Conservation (phyloP, 30 jellyfish, hydroid and myxozoan species). For the Turritopsis dohrnii region DNA sequence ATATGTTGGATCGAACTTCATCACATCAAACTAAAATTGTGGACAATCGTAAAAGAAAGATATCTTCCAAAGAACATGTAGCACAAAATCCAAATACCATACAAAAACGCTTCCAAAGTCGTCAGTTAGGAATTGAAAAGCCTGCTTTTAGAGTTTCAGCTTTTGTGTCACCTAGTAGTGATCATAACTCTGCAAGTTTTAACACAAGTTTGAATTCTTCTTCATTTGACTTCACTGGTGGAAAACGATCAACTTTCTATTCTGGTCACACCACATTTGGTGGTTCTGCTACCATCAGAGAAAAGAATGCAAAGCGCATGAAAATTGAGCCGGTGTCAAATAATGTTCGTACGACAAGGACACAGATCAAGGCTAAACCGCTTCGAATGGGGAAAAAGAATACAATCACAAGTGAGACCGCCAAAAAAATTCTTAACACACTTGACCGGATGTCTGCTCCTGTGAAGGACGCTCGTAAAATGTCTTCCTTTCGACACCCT, state of each 20-base stretch:
- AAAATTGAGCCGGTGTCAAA: conserved; percentile 81
- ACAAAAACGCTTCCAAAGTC: background rate
- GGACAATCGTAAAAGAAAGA: background rate
- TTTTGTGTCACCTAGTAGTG: conserved; percentile 69
- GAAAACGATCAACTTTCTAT: conserved; percentile 57
- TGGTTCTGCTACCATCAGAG: conserved; percentile 79
- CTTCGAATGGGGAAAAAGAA: conserved; percentile 40
- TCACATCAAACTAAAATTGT: background rate
- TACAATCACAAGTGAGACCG: conserved; percentile 91
- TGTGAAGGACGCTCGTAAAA: conserved; percentile 67
- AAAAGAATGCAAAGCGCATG: conserved; percentile 51
- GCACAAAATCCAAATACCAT: background rate
- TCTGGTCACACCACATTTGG: conserved; percentile 90
- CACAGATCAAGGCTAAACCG: conserved; percentile 67
- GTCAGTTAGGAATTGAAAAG: background rate
- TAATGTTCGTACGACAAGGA: conserved; percentile 45
- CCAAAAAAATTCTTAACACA: conserved; percentile 71
- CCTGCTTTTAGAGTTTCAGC: conserved; percentile 96
- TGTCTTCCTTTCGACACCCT: conserved; percentile 27
- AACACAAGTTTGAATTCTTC: conserved; percentile 74
- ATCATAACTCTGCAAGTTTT: conserved; percentile 32
- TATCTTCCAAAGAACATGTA: background rate
- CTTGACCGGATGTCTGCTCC: conserved; percentile 91
- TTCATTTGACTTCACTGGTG: conserved; percentile 62
- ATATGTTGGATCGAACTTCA: background rate